These are phyloP conservation scores for Heliconius melpomene DNA, from an alignment of 1,140 invertebrate species.

Conservation along the genomic window DNA sequence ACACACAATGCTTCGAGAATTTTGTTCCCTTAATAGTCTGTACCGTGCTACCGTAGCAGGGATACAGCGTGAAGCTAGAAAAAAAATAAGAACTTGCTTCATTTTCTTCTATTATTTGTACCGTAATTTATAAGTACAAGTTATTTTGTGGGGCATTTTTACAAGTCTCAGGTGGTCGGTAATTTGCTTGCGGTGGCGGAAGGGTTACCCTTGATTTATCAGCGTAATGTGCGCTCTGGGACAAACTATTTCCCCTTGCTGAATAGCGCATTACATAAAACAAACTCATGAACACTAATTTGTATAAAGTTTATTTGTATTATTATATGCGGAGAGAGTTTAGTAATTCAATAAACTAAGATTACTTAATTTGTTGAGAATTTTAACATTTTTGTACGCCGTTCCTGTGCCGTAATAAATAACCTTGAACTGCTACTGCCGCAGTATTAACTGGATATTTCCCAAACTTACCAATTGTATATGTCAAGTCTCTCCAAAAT, in stretches of 20 bases:
- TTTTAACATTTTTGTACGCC: background rate
- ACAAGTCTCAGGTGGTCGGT: slow-evolving; percentile 77
- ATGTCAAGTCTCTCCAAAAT: slow-evolving; percentile 70
- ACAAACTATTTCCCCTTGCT: slow-evolving; percentile 52
- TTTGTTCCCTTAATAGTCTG: too few species aligned
- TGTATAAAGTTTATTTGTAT: slow-evolving; percentile 27
- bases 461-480: slow-evolving; percentile 56
- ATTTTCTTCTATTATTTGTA: slow-evolving; percentile 5
- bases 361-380: too few species aligned
- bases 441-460: slow-evolving; percentile 56
- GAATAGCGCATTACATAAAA: slow-evolving; percentile 14
- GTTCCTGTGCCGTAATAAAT: background rate
- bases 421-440: slow-evolving; percentile 51
- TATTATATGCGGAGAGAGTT: too few species aligned
- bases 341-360: too few species aligned
- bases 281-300: slow-evolving; percentile 60
- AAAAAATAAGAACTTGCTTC: too few species aligned
- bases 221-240: slow-evolving; percentile 62
- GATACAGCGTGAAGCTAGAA: too few species aligned
- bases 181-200: slow-evolving; percentile 72
- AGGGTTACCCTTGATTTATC: slow-evolving; percentile 77
- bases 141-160: slow-evolving; percentile 69
- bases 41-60: too few species aligned
- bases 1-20: too few species aligned
- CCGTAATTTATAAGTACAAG: slow-evolving; percentile 45